Conservation (phyloP, 2,797 vertebrate species). For the Mareca strepera region DNA sequence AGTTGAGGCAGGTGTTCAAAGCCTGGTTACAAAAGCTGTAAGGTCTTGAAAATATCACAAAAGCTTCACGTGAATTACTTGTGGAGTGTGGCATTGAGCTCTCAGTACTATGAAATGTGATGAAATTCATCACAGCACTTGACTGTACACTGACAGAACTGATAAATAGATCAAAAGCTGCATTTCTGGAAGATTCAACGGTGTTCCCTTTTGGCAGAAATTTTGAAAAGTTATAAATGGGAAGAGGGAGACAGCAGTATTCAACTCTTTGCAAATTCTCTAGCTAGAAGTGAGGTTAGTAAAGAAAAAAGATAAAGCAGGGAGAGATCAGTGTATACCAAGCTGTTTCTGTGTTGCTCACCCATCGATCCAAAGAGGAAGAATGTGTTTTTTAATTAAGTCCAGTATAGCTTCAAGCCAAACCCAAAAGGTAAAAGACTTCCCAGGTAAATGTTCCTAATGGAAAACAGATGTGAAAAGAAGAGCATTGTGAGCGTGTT, state of each 20-base stretch:
- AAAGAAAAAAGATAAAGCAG: background rate
- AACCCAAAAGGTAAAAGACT: slow-evolving; percentile 95
- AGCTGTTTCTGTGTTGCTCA: slow-evolving; percentile 69
- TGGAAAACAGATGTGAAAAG: background rate
- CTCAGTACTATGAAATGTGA: background rate
- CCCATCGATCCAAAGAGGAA: slow-evolving; percentile 97
- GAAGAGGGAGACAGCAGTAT: background rate
- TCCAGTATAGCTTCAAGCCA: slow-evolving; percentile 98
- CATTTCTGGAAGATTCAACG: background rate
- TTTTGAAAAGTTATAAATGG: background rate
- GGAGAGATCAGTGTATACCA: background rate
- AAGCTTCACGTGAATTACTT: background rate
- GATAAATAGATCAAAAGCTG: background rate
- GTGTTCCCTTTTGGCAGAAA: background rate
- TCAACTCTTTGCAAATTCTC: background rate
- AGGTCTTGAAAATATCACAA: background rate
- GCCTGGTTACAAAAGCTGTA: background rate
- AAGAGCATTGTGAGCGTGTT: background rate
- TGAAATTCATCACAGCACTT: background rate
- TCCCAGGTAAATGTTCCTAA: slow-evolving; percentile 93
- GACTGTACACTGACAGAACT: background rate
- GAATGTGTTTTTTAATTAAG: slow-evolving; percentile 95
- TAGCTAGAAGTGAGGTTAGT: background rate
- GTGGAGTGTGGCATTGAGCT: background rate
- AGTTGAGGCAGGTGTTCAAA: background rate